Conservation (phyloP, 2,797 vertebrate species). For the Rhinella marina region DNA sequence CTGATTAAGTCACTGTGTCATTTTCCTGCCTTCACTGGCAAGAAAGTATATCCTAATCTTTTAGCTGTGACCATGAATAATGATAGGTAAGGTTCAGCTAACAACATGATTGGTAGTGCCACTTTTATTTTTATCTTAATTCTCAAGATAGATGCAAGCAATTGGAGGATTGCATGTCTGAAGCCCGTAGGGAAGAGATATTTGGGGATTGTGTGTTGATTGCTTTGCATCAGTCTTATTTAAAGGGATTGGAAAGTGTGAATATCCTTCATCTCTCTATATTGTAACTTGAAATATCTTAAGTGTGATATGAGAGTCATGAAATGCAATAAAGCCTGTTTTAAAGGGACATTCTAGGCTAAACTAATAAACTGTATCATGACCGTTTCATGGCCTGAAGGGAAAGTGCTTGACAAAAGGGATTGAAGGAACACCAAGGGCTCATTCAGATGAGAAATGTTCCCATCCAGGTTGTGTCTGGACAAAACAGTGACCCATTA, state of each 20-base stretch:
- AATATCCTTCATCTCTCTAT: neutral
- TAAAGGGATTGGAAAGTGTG: slow-evolving; percentile 32
- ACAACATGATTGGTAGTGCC: slow-evolving; percentile 58
- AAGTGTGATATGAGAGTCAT: slow-evolving; percentile 11
- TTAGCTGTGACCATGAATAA: slow-evolving; percentile 64
- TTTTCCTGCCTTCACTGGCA: slow-evolving; percentile 62
- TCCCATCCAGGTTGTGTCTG: no score
- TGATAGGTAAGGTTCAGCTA: slow-evolving; percentile 54
- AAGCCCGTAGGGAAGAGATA: slow-evolving; percentile 1
- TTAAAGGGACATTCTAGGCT: neutral
- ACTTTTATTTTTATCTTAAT: slow-evolving; percentile 60
- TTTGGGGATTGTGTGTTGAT: slow-evolving; percentile 45
- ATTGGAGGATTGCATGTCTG: slow-evolving; percentile 45
- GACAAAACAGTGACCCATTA: no score
- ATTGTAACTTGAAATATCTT: slow-evolving; percentile 7
- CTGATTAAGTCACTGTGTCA: slow-evolving; percentile 62
- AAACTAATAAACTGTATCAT: neutral
- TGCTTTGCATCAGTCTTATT: slow-evolving; percentile 56
- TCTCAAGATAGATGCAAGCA: slow-evolving; percentile 60
- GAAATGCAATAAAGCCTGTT: neutral
- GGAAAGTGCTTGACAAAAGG: neutral
- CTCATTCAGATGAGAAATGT: no score
- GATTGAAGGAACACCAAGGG: no score
- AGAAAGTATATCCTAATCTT: slow-evolving; percentile 62
- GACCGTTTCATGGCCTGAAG: neutral